phyloP scores from a whole-genome alignment of 2,888 invertebrate species.

The Scelioninae gen. 1 region DNA sequence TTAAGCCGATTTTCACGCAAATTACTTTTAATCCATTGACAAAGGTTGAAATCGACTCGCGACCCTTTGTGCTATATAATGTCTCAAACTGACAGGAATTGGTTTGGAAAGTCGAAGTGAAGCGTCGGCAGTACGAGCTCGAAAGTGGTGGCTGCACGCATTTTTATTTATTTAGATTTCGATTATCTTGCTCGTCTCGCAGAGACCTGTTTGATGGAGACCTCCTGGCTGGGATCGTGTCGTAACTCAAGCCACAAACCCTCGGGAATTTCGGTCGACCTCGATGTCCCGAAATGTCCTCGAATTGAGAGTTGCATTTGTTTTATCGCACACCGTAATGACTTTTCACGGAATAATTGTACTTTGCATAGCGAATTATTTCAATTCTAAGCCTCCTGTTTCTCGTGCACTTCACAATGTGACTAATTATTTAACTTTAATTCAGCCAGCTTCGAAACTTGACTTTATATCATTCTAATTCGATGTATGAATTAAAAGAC shows the following conservation, averaged over 20 bases:
- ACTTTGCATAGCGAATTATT: conserved; percentile 45
- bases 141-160: conserved; percentile 70
- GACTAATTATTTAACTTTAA: conserved; percentile 15
- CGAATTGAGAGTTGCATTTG: conserved; percentile 59
- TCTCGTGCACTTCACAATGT: conserved; percentile 3
- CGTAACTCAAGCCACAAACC: conserved; percentile 76
- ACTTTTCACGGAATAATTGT: conserved; percentile 52
- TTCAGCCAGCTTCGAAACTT: background rate
- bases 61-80: conserved; percentile 52
- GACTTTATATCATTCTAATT: background rate
- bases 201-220: conserved; percentile 77
- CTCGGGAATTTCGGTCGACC: conserved; percentile 73
- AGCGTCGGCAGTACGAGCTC: conserved; percentile 45
- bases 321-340: conserved; percentile 59
- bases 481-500: conserved; percentile 35
- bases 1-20: conserved; percentile 46
- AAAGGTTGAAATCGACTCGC: conserved; percentile 50
- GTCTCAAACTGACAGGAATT: conserved; percentile 66
- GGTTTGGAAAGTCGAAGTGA: conserved; percentile 57
- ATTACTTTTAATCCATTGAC: conserved; percentile 58
- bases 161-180: conserved; percentile 80
- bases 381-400: conserved; percentile 11
- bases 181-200: conserved; percentile 77
- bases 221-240: conserved; percentile 78
- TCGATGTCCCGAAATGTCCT: conserved; percentile 71